Evolutionary conservation across 2,888 invertebrate genomes (phyloP).

Genomic region (Pantelozetes paolii): DNA sequence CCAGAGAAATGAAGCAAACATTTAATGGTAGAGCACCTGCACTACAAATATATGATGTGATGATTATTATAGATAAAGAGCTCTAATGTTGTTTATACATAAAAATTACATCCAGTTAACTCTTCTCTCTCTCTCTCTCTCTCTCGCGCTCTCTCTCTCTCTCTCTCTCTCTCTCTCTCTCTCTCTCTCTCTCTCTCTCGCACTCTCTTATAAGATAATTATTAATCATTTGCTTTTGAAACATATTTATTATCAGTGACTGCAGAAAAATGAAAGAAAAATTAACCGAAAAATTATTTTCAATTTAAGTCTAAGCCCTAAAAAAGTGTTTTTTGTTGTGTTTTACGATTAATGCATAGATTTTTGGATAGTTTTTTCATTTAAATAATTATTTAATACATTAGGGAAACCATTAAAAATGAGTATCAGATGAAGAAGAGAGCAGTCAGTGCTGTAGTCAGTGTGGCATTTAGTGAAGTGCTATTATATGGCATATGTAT

Average conservation of each 20-base stretch:
- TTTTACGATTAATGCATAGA: not conserved
- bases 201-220: too few species aligned
- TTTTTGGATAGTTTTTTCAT: not conserved
- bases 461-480: conserved; percentile 24
- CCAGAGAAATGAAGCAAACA: not conserved
- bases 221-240: conserved; percentile 9
- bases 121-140: too few species aligned
- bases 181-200: too few species aligned
- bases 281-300: conserved; percentile 5
- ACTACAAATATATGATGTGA: conserved; percentile 15
- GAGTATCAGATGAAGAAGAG: conserved; percentile 26
- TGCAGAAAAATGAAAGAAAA: not conserved
- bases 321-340: not conserved
- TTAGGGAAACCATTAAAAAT: conserved; percentile 30
- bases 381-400: conserved; percentile 29
- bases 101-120: too few species aligned
- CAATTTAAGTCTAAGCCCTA: not conserved
- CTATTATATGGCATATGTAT: conserved; percentile 30
- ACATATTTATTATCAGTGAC: not conserved
- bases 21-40: conserved; percentile 12
- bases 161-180: too few species aligned
- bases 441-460: not conserved
- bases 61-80: conserved; percentile 25
- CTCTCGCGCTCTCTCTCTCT: too few species aligned
- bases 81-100: not conserved